Evolutionary conservation across 2,113 vertebrate species (phyloP).

Genomic region (Poecile atricapillus): DNA sequence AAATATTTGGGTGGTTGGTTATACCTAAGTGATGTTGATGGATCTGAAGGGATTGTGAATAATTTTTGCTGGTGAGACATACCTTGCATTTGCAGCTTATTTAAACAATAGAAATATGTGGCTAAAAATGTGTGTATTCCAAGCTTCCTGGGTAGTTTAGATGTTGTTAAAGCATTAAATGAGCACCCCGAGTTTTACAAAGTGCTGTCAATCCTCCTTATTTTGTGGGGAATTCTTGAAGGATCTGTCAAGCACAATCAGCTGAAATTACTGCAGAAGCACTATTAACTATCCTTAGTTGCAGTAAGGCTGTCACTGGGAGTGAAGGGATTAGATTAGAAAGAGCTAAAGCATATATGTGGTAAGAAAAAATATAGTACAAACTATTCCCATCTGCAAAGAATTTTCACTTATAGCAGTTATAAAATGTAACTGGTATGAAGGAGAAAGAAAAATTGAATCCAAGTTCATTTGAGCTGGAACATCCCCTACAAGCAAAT

Average conservation of each 20-base stretch:
- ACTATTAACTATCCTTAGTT: background rate
- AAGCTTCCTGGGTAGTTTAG: conserved; percentile 20
- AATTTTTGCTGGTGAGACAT: background rate
- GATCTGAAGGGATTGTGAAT: conserved; percentile 13
- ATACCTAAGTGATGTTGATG: background rate
- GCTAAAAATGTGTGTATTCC: background rate
- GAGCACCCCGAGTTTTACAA: background rate
- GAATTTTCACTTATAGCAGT: background rate
- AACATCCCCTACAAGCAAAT: background rate
- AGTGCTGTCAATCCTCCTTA: background rate
- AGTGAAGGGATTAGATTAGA: background rate
- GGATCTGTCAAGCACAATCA: background rate
- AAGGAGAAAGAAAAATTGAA: background rate
- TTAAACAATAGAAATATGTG: background rate
- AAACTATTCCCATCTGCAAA: background rate
- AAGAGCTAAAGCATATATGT: background rate
- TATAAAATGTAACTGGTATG: background rate
- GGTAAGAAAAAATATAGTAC: background rate
- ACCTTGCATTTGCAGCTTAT: background rate
- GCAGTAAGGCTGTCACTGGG: background rate
- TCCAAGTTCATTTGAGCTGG: background rate
- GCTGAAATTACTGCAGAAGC: background rate
- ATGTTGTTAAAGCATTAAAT: background rate
- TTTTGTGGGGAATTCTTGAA: background rate
- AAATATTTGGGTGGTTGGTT: background rate